These are phyloP conservation scores for Pseudeuparius sepicola DNA, from an alignment of 2,888 invertebrate species.

Conservation along the genomic window DNA sequence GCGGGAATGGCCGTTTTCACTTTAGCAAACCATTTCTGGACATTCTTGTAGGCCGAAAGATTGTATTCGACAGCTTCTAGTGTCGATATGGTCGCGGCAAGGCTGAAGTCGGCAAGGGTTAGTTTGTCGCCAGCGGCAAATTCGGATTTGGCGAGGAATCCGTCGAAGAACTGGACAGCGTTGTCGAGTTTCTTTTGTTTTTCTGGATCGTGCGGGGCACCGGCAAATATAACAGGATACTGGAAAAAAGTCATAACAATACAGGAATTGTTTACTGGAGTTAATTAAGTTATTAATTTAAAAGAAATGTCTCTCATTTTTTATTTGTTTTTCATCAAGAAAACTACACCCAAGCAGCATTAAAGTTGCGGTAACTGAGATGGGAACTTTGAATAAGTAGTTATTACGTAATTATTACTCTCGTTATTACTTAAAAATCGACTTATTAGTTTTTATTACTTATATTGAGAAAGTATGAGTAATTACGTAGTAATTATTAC, in stretches of 20 bases:
- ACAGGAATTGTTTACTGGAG: too few species aligned
- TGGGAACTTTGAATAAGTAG: too few species aligned
- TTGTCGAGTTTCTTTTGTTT: constrained; percentile 59
- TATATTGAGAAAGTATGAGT: too few species aligned
- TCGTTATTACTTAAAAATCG: too few species aligned
- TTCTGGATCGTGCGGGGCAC: constrained; percentile 45
- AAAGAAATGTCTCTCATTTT: too few species aligned
- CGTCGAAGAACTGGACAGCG: constrained; percentile 58
- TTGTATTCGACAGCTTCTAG: constrained; percentile 55
- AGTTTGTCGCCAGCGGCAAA: constrained; percentile 63
- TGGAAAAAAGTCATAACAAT: constrained; percentile 25
- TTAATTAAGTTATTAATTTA: too few species aligned
- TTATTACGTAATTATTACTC: too few species aligned
- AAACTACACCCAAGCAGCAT: too few species aligned
- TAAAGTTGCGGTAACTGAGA: too few species aligned
- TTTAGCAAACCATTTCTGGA: constrained; percentile 39
- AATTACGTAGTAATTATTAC: too few species aligned
- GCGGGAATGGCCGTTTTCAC: constrained; percentile 49
- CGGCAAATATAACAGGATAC: constrained; percentile 40
- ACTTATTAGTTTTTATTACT: too few species aligned
- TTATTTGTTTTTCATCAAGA: too few species aligned
- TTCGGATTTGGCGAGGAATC: constrained; percentile 58
- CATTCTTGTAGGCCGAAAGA: constrained; percentile 57
- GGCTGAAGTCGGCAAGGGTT: constrained; percentile 67
- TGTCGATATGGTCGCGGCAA: constrained; percentile 59